Conservation (phyloP, 2,888 invertebrate genomes). For the Heliothis peltigera region DNA sequence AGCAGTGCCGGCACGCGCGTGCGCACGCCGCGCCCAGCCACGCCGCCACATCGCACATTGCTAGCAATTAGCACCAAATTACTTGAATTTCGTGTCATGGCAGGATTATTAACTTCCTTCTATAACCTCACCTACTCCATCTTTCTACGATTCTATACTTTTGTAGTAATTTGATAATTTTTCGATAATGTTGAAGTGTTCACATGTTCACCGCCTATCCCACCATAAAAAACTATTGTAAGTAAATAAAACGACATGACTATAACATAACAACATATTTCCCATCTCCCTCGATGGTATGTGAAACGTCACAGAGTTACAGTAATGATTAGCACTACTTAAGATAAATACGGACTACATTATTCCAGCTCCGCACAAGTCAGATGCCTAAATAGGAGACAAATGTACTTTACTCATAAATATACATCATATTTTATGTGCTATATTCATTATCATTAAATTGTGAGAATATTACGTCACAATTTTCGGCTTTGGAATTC, state of each 20-base stretch:
- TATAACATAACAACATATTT: constrained; percentile 66
- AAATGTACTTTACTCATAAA: constrained; percentile 31
- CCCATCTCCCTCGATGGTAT: constrained; percentile 55
- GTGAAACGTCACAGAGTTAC: constrained; percentile 69
- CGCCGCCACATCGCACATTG: constrained; percentile 21
- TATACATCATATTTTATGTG: constrained; percentile 30
- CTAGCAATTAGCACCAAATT: constrained; percentile 37
- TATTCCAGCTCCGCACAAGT: constrained; percentile 27
- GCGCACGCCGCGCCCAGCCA: constrained; percentile 13
- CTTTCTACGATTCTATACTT: background rate
- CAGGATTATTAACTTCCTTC: constrained; percentile 1
- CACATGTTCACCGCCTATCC: constrained; percentile 16
- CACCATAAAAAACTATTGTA: constrained; percentile 17
- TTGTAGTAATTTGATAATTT: background rate
- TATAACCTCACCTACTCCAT: constrained; percentile 5
- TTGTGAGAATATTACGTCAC: background rate
- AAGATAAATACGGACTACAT: constrained; percentile 41
- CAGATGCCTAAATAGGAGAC: constrained; percentile 14
- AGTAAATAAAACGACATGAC: constrained; percentile 40
- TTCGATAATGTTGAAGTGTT: constrained; percentile 11
- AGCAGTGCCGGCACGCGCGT: constrained; percentile 25
- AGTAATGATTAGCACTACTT: constrained; percentile 70
- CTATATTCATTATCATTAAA: constrained; percentile 5
- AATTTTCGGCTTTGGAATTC: background rate
- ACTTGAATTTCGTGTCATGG: constrained; percentile 19